These are phyloP conservation scores for Naja naja DNA, from an alignment of 2,113 vertebrate species.

Conservation along the genomic window DNA sequence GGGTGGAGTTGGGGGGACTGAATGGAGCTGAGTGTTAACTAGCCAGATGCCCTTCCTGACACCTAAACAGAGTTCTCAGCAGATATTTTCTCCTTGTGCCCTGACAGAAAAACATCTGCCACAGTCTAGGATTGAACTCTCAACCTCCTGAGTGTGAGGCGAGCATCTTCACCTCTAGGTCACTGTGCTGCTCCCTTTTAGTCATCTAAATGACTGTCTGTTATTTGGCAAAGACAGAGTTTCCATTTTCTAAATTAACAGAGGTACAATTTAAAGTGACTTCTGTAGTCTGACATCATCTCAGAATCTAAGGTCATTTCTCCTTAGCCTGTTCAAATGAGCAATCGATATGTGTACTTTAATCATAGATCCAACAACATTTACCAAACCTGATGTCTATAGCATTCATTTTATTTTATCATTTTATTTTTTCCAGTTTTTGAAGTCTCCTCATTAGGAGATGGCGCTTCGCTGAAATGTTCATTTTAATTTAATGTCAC, in stretches of 20 bases:
- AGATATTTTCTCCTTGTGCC: not conserved
- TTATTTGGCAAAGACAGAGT: conserved; percentile 49
- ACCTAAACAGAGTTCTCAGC: not conserved
- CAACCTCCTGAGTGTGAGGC: not conserved
- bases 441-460: conserved; percentile 63
- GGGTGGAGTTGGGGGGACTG: not conserved
- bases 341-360: conserved; percentile 13
- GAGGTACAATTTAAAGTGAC: conserved; percentile 13
- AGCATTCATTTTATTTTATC: conserved; percentile 27
- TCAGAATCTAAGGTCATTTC: conserved; percentile 37
- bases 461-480: conserved; percentile 55
- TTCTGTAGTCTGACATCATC: conserved; percentile 34
- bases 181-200: conserved; percentile 58
- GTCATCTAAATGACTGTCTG: conserved; percentile 77
- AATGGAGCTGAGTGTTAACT: not conserved
- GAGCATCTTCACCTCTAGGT: not conserved
- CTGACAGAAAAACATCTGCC: not conserved
- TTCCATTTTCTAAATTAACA: conserved; percentile 56
- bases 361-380: conserved; percentile 38
- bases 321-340: conserved; percentile 34
- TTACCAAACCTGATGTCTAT: conserved; percentile 53
- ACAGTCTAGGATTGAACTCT: not conserved
- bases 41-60: not conserved
- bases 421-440: conserved; percentile 52
- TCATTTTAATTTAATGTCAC: conserved; percentile 61